These are phyloP conservation scores for Conchocele bisecta DNA, from an alignment of 2,888 invertebrate genomes.

Conservation along the genomic window DNA sequence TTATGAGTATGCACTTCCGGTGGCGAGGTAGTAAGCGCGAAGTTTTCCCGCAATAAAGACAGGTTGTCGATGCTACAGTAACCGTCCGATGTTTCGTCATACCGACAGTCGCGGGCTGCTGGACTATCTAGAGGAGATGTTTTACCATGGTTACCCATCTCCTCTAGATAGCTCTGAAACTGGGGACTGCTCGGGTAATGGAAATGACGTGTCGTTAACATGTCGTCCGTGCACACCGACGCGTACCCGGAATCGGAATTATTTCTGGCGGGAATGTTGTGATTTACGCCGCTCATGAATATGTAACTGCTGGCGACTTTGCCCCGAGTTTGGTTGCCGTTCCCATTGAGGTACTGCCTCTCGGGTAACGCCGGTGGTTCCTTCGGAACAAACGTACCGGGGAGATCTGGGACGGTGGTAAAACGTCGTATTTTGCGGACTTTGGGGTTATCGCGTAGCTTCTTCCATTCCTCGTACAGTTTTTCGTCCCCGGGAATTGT, in stretches of 20 bases:
- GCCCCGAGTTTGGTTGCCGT: conserved; percentile 1
- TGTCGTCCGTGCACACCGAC: conserved; percentile 34
- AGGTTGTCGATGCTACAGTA: conserved; percentile 58
- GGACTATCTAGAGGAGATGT: no score
- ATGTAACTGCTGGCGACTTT: conserved; percentile 44
- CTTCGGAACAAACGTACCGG: conserved; percentile 63
- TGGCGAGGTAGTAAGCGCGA: not conserved
- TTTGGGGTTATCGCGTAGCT: conserved; percentile 51
- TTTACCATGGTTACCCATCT: no score
- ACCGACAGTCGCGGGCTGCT: conserved; percentile 27
- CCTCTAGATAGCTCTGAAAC: no score
- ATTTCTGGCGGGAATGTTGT: conserved; percentile 39
- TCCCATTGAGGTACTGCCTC: conserved; percentile 42
- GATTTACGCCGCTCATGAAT: conserved; percentile 56
- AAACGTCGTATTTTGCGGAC: conserved; percentile 58
- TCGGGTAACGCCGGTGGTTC: conserved; percentile 65
- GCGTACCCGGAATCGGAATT: conserved; percentile 39
- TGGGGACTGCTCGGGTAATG: no score
- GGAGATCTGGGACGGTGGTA: conserved; percentile 61
- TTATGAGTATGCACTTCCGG: not conserved
- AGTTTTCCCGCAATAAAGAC: conserved; percentile 38
- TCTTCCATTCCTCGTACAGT: conserved; percentile 63
- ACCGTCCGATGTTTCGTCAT: conserved; percentile 56
- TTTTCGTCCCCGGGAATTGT: conserved; percentile 68
- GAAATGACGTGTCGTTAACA: no score